These are phyloP conservation scores for Meleagris gallopavo DNA, from an alignment of 2,113 vertebrate species.

Conservation along the genomic window DNA sequence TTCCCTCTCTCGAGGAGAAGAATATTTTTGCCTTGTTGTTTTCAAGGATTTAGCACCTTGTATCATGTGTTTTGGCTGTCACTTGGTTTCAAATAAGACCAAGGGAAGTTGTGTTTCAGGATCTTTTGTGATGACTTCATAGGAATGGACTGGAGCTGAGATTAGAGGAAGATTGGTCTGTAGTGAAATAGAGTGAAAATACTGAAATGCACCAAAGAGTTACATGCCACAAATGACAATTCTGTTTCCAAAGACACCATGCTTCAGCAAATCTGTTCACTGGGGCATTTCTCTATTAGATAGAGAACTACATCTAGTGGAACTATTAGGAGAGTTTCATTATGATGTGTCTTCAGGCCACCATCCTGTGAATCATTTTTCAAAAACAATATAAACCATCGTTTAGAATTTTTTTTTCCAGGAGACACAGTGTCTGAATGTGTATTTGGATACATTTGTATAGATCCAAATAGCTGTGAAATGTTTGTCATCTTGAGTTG, in stretches of 20 bases:
- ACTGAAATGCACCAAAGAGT: neutral
- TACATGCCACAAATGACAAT: neutral
- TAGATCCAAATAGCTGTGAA: neutral
- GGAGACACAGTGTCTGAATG: neutral
- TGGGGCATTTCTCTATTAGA: neutral
- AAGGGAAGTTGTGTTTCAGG: neutral
- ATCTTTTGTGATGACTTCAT: neutral
- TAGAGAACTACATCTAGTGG: neutral
- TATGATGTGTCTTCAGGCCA: neutral
- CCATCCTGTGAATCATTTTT: neutral
- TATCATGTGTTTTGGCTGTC: neutral
- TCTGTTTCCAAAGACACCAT: neutral
- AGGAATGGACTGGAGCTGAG: neutral
- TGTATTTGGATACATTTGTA: neutral
- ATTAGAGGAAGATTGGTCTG: neutral
- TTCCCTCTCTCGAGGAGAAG: neutral
- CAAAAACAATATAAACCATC: neutral
- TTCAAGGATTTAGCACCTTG: neutral
- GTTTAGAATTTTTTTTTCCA: neutral
- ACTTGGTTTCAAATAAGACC: neutral
- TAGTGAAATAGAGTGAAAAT: neutral
- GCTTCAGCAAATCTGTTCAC: neutral
- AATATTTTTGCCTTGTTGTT: neutral
- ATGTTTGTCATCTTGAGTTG: neutral
- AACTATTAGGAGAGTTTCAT: neutral